Base-by-base conservation (phyloP, 2,888 invertebrate genomes). In the Hypolimnas misippus region DNA sequence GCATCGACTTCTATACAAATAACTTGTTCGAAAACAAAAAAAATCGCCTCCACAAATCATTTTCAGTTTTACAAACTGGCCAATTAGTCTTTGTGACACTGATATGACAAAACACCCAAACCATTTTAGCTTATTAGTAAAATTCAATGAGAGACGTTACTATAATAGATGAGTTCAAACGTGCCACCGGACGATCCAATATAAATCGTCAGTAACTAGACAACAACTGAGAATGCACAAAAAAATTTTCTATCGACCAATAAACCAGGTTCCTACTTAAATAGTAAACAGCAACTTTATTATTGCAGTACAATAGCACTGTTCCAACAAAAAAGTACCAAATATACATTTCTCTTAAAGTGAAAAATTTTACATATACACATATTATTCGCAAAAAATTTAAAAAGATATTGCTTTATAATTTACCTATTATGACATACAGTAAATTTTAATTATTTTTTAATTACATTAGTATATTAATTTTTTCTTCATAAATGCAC, bases 71-170 rank as follows among this genome's bases (percentile, higher is more conserved):
- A 42, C 42, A 31, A 52, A 52, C 58, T 59, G 53, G 44, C 52
- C 52, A 59, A 59, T 59, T 6, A 46, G 44, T 46, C 44, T 60
- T 60, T 60, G 60, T 54, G 60, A 60, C 49, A 49, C 46, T 52
- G 31, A 58, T 58, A 49, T 46, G 46, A 54, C 33, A 21, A 52
- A 53, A 60, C 54, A 60, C 53, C 60, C 17, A 35, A 53, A 59
- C 59, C 35, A 3, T 38, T 59, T 44, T 19, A 46, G 46, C 19
- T 46, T 46, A 46, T 46, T 19, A 25, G 21, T 21, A 46, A 12
- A 16, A n/a, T 46, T 46, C 21, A 21, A 46, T 46, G 12, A 25
- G 21, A 46, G 21, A 46, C 46, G 3, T 17, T 42, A 16, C 17
- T 42, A 42, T 42, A 17, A n/a, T n/a, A n/a, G n/a, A n/a, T n/a